phyloP scores from a whole-genome alignment of 2,113 vertebrate genomes.

The Piprites chloris region DNA sequence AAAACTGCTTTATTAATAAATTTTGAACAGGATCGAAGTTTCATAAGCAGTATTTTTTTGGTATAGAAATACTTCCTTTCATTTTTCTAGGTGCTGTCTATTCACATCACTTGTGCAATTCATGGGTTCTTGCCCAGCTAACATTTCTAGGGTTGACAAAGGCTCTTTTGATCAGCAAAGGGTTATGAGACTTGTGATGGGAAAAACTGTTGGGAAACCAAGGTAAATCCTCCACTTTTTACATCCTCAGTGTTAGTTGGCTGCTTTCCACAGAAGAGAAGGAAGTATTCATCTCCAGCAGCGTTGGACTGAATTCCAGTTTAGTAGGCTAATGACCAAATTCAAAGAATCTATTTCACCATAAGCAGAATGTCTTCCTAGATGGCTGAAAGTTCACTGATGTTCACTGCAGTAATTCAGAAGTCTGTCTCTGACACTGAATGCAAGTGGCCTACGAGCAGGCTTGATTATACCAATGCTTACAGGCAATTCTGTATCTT shows the following conservation, averaged over 20 bases:
- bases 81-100: background rate
- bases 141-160: background rate
- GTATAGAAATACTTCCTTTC: background rate
- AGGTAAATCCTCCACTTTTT: background rate
- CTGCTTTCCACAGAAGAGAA: background rate
- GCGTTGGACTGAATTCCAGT: background rate
- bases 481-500: background rate
- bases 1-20: background rate
- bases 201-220: background rate
- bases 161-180: background rate
- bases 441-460: background rate
- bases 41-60: background rate
- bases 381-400: background rate
- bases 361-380: background rate
- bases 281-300: background rate
- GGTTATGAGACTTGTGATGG: background rate
- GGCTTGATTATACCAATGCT: background rate
- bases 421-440: background rate
- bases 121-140: background rate
- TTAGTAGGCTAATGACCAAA: background rate
- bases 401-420: background rate
- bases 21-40: background rate
- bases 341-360: background rate
- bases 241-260: background rate
- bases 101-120: background rate